Percentiles rank a stretch among this genome's conserved stretches.
phyloP scores from a whole-genome alignment of 2,888 invertebrate genomes.

The Zelleria hepariella region DNA sequence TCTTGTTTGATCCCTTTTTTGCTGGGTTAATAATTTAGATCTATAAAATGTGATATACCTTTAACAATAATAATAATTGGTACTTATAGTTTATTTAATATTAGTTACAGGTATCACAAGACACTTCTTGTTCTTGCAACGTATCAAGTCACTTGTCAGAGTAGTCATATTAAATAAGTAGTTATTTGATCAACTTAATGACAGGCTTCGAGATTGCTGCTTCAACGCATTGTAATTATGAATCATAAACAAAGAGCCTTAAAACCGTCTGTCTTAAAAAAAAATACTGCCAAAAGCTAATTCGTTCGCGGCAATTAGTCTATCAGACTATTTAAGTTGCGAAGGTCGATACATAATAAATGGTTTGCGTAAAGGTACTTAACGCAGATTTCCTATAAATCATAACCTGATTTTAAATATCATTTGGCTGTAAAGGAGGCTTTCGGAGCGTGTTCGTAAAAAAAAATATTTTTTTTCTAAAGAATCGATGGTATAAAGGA shows the following conservation, averaged over 20 bases:
- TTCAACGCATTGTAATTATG: slow-evolving; percentile 61
- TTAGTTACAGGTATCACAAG: not conserved
- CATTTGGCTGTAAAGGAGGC: slow-evolving; percentile 16
- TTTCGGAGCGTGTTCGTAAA: slow-evolving; percentile 19
- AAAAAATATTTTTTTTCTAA: slow-evolving; percentile 15
- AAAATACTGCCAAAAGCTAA: slow-evolving; percentile 65
- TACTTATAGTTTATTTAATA: no score
- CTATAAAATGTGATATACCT: not conserved
- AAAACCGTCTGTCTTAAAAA: slow-evolving; percentile 35
- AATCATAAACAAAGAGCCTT: slow-evolving; percentile 61
- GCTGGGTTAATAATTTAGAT: not conserved
- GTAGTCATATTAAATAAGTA: slow-evolving; percentile 43
- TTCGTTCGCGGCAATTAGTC: slow-evolving; percentile 65
- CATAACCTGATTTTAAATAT: slow-evolving; percentile 29
- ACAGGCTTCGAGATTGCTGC: slow-evolving; percentile 62
- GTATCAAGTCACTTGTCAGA: slow-evolving; percentile 42
- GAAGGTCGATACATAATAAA: slow-evolving; percentile 53
- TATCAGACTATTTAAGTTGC: slow-evolving; percentile 58
- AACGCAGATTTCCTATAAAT: slow-evolving; percentile 35
- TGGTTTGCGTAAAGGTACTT: slow-evolving; percentile 19
- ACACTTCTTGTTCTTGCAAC: slow-evolving; percentile 21
- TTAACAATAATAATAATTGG: not conserved
- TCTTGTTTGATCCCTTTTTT: not conserved
- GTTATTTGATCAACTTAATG: slow-evolving; percentile 67
- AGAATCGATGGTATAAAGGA: slow-evolving; percentile 22